Percentiles rank a stretch among this genome's conserved stretches.
Conservation (phyloP, 2,888 invertebrate species). For the Axea sp. region DNA sequence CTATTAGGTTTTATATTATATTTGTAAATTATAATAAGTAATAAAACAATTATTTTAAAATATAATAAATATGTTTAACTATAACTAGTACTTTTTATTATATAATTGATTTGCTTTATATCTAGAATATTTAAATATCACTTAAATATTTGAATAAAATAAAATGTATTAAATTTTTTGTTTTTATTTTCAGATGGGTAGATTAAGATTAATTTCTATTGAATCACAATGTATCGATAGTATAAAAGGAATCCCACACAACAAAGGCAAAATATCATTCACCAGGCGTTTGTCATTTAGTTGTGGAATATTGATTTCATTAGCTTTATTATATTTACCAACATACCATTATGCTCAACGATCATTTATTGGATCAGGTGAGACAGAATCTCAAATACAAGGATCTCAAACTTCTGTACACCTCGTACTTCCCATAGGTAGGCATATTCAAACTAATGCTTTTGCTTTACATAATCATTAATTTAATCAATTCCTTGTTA, state of each 20-base stretch:
- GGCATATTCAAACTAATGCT: slow-evolving; percentile 64
- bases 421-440: slow-evolving; percentile 75
- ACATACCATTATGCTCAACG: slow-evolving; percentile 77
- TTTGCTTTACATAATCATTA: slow-evolving; percentile 27
- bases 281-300: slow-evolving; percentile 73
- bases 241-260: slow-evolving; percentile 66
- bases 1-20: too few relatives aligned
- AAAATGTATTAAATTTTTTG: too few relatives aligned
- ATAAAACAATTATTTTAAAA: too few relatives aligned
- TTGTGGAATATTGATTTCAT: slow-evolving; percentile 73
- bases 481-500: slow-evolving; percentile 3
- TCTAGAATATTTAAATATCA: too few relatives aligned
- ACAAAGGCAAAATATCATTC: slow-evolving; percentile 74
- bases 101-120: too few relatives aligned
- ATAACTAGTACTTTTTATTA: too few relatives aligned
- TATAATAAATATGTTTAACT: too few relatives aligned
- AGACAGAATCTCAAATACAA: slow-evolving; percentile 71
- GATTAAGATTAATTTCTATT: slow-evolving; percentile 73
- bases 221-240: slow-evolving; percentile 73
- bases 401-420: slow-evolving; percentile 71
- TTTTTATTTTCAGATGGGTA: slow-evolving; percentile 73
- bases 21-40: too few relatives aligned
- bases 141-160: too few relatives aligned
- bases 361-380: slow-evolving; percentile 76
- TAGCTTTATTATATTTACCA: slow-evolving; percentile 76